These are phyloP conservation scores for Pseudomugil tenellus DNA, from an alignment of 2,797 vertebrate genomes.

Conservation along the genomic window DNA sequence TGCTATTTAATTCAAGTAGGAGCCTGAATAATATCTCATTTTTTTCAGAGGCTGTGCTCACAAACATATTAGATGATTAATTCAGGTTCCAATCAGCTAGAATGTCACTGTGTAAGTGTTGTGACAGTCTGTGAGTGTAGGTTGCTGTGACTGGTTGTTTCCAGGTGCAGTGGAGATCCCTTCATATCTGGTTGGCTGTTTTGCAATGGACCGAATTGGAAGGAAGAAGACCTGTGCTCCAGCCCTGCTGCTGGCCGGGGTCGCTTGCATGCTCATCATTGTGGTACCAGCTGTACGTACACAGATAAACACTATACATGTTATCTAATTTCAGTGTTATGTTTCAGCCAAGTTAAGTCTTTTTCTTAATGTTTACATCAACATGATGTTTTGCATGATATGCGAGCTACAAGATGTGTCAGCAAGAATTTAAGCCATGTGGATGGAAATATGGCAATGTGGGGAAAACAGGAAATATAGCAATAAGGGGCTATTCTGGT, in stretches of 20 bases:
- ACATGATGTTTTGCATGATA: background rate
- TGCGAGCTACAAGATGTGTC: background rate
- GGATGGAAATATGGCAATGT: background rate
- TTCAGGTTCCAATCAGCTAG: conserved; percentile 31
- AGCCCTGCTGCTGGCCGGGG: conserved; percentile 85
- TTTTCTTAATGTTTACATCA: background rate
- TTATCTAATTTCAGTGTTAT: background rate
- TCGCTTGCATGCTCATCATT: conserved; percentile 87
- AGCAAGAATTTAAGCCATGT: background rate
- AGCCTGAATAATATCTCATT: background rate
- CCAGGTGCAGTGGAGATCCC: conserved; percentile 93
- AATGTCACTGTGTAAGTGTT: conserved; percentile 18
- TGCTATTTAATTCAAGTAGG: background rate
- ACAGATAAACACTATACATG: background rate
- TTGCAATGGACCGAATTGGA: conserved; percentile 89
- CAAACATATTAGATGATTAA: conserved; percentile 23
- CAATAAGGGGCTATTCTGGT: background rate
- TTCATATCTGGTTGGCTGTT: conserved; percentile 88
- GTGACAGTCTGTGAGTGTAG: conserved; percentile 27
- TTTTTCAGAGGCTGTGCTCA: conserved; percentile 1
- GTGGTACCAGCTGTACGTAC: conserved; percentile 82
- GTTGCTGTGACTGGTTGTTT: conserved; percentile 61
- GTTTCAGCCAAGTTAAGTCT: background rate
- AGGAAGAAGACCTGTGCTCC: conserved; percentile 89
- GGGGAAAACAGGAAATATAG: background rate